phyloP scores from a whole-genome alignment of 2,888 invertebrate genomes.

The Andrena hattorfiana region DNA sequence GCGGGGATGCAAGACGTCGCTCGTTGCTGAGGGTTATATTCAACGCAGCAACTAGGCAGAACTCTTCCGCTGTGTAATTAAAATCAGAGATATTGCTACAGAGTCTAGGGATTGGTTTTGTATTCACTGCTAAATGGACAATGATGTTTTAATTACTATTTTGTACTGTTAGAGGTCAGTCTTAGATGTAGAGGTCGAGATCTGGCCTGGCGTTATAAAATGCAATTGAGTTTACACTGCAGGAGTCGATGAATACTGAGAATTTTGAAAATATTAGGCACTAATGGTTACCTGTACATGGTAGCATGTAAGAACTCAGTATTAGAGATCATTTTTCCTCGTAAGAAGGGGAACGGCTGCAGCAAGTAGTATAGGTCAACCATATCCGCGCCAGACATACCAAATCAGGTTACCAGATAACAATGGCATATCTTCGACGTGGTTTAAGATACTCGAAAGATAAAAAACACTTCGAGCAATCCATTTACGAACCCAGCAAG shows the following conservation, averaged over 20 bases:
- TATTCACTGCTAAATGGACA: too few relatives aligned
- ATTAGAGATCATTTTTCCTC: background rate
- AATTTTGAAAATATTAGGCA: too few relatives aligned
- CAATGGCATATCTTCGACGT: background rate
- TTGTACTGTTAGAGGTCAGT: too few relatives aligned
- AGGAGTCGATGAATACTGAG: too few relatives aligned
- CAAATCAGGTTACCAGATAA: background rate
- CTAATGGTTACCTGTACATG: too few relatives aligned
- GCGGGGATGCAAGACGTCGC: conserved; percentile 22
- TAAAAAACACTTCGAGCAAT: background rate
- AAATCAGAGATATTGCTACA: background rate
- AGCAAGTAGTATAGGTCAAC: conserved; percentile 1
- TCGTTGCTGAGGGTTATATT: background rate
- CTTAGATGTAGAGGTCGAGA: too few relatives aligned
- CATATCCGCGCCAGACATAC: background rate
- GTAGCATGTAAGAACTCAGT: too few relatives aligned
- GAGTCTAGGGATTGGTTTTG: background rate
- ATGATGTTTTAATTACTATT: too few relatives aligned
- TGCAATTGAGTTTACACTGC: too few relatives aligned
- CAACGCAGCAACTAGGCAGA: background rate
- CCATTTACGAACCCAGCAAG: background rate
- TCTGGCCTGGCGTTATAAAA: too few relatives aligned
- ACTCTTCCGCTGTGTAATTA: background rate
- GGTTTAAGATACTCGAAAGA: background rate
- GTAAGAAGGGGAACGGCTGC: background rate